Conservation (phyloP, 2,888 invertebrate genomes). For the Eristalis pertinax region DNA sequence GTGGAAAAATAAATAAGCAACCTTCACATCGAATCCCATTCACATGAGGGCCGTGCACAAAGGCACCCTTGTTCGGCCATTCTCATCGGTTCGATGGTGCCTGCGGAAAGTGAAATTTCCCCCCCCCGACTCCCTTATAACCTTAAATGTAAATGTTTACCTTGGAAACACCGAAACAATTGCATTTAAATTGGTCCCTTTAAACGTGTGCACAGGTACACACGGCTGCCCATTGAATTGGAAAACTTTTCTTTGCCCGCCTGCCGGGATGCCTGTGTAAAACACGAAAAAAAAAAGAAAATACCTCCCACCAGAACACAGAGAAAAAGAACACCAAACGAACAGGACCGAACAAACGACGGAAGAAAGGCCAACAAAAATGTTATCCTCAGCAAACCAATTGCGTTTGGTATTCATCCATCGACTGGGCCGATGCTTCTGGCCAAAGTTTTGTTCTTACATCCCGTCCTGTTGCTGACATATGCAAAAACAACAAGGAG, state of each 20-base stretch:
- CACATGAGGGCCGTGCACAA: neutral
- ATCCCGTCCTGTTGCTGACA: conserved; percentile 15
- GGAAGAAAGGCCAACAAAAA: conserved; percentile 17
- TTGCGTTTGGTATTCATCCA: conserved; percentile 56
- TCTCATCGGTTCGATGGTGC: neutral
- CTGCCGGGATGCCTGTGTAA: neutral
- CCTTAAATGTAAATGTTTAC: conserved; percentile 52
- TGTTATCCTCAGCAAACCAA: conserved; percentile 57
- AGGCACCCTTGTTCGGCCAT: neutral
- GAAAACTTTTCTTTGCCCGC: conserved; percentile 47
- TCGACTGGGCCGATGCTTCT: conserved; percentile 5
- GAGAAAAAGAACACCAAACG: neutral
- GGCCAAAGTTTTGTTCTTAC: conserved; percentile 30
- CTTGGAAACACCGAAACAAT: conserved; percentile 53
- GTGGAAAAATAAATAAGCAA: neutral
- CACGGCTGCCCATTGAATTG: conserved; percentile 37
- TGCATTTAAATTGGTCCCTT: conserved; percentile 63
- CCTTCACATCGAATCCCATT: neutral
- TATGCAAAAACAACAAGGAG: conserved; percentile 26
- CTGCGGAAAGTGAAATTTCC: conserved; percentile 19
- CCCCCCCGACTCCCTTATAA: conserved; percentile 24
- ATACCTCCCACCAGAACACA: neutral
- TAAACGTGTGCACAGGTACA: conserved; percentile 25
- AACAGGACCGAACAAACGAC: neutral
- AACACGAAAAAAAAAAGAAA: neutral